Evolutionary conservation across 2,113 vertebrate genomes (phyloP), one percentile per base, ranked within the genome.

Genomic region (Cinclus mexicanus): DNA sequence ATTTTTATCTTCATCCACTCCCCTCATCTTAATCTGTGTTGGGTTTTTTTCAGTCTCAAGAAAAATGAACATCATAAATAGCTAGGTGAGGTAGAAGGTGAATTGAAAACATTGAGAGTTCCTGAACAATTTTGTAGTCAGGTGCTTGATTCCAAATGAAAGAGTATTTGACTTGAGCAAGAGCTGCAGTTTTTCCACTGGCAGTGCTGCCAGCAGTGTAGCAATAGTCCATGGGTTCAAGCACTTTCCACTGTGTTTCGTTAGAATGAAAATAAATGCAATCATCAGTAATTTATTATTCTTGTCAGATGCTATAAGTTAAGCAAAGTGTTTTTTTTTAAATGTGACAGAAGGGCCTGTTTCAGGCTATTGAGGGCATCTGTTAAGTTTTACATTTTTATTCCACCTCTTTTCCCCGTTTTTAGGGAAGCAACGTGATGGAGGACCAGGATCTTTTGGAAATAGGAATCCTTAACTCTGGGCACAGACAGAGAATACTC

Each of bases 391-490:
- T 70, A 35, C 10, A 59, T 46, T 84, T 59, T 64, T 57, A 83
- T 88, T 86, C 24, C 69, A 75, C 9, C 3, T 53, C 63, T 72
- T 92, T 91, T 78, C 10, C 22, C 71, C 64, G 87, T 57, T 97
- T 97, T 95, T 97, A 99, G 99, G 99, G 99, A 97, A 99, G 99
- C 95, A 99, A 99, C 64, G 99, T 99, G 90, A 99, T 99, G 98
- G 99, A 99, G 91, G 99, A 99, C 97, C 99, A 99, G 96, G 99
- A 99, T 97, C 98, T 99, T 97, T 97, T 99, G 97, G 99, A 99
- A 98, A 99, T 99, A 77, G 99, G 99, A 91, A 99, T 99, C 94
- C 98, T 99, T 95, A 99, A 99, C 97, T 99, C 99, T 65, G 98
- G 99, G 78, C 99, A 99, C 97, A 98, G 99, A 96, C 99, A 99